Base-by-base conservation (phyloP, 2,888 invertebrate species). In the Himalopsyche anomala region DNA sequence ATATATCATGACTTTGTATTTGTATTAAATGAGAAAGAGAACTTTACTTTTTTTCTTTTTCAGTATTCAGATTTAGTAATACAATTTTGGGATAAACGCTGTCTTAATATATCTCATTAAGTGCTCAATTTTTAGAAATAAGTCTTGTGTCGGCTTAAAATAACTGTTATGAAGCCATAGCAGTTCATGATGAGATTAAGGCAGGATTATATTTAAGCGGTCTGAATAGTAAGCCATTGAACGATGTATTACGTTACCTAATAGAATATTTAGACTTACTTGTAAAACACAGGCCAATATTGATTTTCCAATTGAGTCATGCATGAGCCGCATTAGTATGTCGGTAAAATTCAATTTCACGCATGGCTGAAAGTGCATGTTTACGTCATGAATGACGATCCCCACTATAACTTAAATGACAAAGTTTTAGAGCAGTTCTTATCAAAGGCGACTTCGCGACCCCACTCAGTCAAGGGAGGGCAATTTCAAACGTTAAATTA, bases 321-420 rank as follows among this genome's bases (percentile, higher is more conserved):
- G 45, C 80, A 80, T 51, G 54, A 28, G 82, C 54, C 36, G 28
- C 45, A 81, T 81, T 81, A 81, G 54, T 81, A 45, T 19, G 40
- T 36, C 45, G 51, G 82, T 81, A 81, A 81, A 51, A 81, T 81
- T 81, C 82, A 81, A 81, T 81, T 81, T 81, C 82, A 81, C 82
- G 82, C 82, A 55, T 81, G 42, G 51, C 36, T 36, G 80, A 80
- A 40, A 45, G 40, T 40, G 36, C 45, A 55, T 40, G 82, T 51
- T 45, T 51, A 55, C 51, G 82, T 81, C 82, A 36, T 55, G 51
- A 55, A 55, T 36, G 36, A 81, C 54, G 45, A 81, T 51, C 45
- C 42, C 51, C n/a, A 45, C 82, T 36, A 36, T 81, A 54, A 36
- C 82, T 81, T 62, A 62, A 62, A 62, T 62, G 62, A 19, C 62